Percentiles rank a stretch among this genome's conserved stretches.
Conservation (phyloP, 2,797 vertebrate species). For the Acanthopagrus latus region DNA sequence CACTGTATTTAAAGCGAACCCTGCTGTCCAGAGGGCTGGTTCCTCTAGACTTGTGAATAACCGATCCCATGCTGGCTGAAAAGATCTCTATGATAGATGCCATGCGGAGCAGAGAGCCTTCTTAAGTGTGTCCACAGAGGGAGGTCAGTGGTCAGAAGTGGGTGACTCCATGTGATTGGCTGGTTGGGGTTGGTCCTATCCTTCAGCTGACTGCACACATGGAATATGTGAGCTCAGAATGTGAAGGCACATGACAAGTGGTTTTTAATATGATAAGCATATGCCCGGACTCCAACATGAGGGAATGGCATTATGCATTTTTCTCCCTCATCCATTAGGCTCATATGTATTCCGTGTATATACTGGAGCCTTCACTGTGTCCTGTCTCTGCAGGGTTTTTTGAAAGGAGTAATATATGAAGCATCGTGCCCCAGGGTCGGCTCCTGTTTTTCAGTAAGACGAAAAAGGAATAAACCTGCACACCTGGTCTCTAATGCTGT, state of each 20-base stretch:
- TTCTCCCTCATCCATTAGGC: constrained; percentile 26
- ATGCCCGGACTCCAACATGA: constrained; percentile 33
- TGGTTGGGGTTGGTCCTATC: constrained; percentile 14
- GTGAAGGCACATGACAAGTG: constrained; percentile 22
- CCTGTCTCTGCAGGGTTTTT: constrained; percentile 27
- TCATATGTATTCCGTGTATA: constrained; percentile 32
- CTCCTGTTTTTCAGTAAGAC: constrained; percentile 31
- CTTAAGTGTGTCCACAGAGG: constrained; percentile 17
- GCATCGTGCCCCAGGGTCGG: constrained; percentile 13
- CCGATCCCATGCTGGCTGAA: constrained; percentile 1
- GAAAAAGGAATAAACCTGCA: constrained; percentile 5
- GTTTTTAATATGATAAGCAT: constrained; percentile 48
- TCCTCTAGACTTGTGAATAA: neutral
- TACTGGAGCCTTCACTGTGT: constrained; percentile 28
- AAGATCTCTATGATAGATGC: constrained; percentile 14
- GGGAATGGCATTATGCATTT: constrained; percentile 46
- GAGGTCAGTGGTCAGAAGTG: neutral
- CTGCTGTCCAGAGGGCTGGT: neutral
- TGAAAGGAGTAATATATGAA: constrained; percentile 25
- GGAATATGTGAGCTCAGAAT: constrained; percentile 33
- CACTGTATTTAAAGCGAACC: neutral
- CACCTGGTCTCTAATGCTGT: neutral
- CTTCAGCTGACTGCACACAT: constrained; percentile 38
- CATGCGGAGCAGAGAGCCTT: constrained; percentile 8
- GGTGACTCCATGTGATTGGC: constrained; percentile 6